Evolutionary conservation across 2,888 invertebrate species (phyloP).

Genomic region (Stenotaenia linearis): DNA sequence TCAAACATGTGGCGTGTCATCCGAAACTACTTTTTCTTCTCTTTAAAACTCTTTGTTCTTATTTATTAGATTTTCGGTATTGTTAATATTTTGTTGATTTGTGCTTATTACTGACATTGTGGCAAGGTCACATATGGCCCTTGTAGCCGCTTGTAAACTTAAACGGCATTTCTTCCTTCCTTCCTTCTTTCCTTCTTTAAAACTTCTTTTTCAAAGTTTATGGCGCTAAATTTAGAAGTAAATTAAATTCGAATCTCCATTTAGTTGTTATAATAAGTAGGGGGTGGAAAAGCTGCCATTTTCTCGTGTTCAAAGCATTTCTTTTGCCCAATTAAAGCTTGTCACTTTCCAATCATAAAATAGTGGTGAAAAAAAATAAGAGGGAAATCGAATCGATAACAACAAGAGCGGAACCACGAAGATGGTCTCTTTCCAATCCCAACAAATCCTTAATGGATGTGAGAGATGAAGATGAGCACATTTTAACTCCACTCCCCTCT

Average conservation of each 20-base stretch:
- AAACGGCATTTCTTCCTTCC: no score
- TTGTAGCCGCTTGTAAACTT: no score
- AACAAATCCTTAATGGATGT: constrained; percentile 23
- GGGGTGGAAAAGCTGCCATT: background rate
- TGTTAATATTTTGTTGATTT: no score
- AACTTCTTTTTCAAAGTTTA: no score
- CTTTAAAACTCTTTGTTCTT: no score
- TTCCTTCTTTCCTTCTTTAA: background rate
- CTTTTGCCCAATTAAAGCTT: constrained; percentile 24
- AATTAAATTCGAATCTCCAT: background rate
- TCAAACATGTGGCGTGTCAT: background rate
- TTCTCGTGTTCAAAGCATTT: background rate
- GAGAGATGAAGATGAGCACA: constrained; percentile 21
- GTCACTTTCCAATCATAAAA: constrained; percentile 17
- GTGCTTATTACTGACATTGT: background rate
- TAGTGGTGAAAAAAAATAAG: background rate
- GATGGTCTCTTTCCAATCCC: constrained; percentile 24
- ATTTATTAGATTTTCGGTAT: no score
- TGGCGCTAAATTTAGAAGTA: background rate
- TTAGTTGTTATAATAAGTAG: background rate
- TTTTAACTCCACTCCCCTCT: constrained; percentile 5
- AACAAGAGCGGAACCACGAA: constrained; percentile 19
- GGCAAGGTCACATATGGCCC: no score
- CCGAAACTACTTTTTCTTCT: background rate
- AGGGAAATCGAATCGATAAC: constrained; percentile 21